phyloP scores from a whole-genome alignment of 2,888 invertebrate species.

The Linyphia triangularis region DNA sequence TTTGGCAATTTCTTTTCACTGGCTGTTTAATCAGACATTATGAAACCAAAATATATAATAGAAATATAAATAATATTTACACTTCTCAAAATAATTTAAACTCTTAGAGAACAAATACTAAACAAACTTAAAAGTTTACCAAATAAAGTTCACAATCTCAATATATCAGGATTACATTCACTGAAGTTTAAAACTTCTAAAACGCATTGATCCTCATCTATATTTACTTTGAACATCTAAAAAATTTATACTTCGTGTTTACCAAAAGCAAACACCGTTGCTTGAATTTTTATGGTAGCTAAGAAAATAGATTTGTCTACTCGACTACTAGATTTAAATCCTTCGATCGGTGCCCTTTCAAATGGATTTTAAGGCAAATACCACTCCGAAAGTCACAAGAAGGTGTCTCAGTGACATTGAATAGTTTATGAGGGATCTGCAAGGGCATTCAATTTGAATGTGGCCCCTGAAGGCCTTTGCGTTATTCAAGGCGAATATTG shows the following conservation, averaged over 20 bases:
- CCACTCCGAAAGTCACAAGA: not conserved
- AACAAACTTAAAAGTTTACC: too few species aligned
- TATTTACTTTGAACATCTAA: not conserved
- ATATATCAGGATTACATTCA: not conserved
- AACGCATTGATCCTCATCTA: not conserved
- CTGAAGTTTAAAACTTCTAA: not conserved
- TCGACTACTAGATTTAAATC: not conserved
- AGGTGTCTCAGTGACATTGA: not conserved
- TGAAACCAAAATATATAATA: too few species aligned
- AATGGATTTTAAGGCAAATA: not conserved
- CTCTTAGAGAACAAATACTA: too few species aligned
- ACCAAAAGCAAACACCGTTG: not conserved
- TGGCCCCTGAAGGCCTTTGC: not conserved
- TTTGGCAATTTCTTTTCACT: too few species aligned
- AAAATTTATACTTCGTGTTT: not conserved
- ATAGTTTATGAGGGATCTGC: not conserved
- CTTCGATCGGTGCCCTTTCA: not conserved
- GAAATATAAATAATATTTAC: too few species aligned
- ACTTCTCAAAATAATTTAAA: too few species aligned
- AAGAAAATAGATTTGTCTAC: not conserved
- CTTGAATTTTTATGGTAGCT: not conserved
- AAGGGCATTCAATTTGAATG: conserved; percentile 13
- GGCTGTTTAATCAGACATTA: too few species aligned
- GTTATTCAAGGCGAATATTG: not conserved
- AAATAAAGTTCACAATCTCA: too few species aligned